Percentiles rank a stretch among this genome's conserved stretches.
Evolutionary conservation across 2,113 vertebrate genomes (phyloP).

Genomic region (Cinclus cinclus): DNA sequence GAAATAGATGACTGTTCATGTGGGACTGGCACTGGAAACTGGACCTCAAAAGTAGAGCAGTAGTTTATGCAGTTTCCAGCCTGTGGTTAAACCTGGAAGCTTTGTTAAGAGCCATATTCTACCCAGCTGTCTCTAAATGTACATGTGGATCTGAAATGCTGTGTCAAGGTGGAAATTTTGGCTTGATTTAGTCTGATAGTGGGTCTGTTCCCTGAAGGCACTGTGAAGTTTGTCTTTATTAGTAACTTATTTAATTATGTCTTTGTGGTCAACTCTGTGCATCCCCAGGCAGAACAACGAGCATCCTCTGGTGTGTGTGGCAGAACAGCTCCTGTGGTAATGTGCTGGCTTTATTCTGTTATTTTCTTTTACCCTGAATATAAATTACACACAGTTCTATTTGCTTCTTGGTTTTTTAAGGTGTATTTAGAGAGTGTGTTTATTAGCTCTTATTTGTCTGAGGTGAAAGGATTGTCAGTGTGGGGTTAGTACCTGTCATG

Average conservation of each 20-base stretch:
- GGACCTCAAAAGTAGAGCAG: not conserved
- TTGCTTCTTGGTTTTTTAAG: not conserved
- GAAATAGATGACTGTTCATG: not conserved
- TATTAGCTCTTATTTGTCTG: not conserved
- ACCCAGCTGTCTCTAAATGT: not conserved
- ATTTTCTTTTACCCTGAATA: not conserved
- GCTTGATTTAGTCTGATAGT: not conserved
- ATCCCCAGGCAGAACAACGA: not conserved
- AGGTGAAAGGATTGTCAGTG: not conserved
- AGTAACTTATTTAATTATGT: not conserved
- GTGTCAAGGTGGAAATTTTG: not conserved
- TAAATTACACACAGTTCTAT: not conserved
- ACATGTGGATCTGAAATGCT: not conserved
- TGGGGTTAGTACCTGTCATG: not conserved
- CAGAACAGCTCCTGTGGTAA: not conserved
- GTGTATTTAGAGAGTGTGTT: not conserved
- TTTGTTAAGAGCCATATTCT: not conserved
- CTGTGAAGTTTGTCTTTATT: not conserved
- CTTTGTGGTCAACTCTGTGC: not conserved
- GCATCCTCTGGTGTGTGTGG: not conserved
- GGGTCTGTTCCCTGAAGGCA: not conserved
- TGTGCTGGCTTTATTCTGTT: not conserved
- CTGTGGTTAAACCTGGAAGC: not conserved
- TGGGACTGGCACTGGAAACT: not conserved
- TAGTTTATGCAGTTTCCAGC: not conserved